A percentile compares a stretch with the other conserved stretches of the same genome.
These are phyloP conservation scores for Garra rufa DNA, from an alignment of 2,113 vertebrate genomes.

Conservation along the genomic window DNA sequence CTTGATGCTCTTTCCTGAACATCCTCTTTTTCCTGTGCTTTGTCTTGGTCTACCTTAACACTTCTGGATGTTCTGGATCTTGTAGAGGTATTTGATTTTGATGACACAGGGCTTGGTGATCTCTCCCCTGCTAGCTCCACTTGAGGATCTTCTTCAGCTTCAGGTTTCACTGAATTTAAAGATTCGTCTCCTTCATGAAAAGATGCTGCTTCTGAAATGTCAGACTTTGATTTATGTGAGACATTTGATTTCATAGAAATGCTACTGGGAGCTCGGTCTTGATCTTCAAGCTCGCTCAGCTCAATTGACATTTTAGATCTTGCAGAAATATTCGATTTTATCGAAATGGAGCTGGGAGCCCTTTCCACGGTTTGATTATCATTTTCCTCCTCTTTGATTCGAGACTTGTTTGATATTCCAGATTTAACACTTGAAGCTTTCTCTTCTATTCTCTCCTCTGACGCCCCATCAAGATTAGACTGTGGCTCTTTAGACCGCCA, in stretches of 20 bases:
- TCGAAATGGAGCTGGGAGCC: not conserved
- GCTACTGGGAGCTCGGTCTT: constrained; percentile 6
- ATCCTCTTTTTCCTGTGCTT: constrained; percentile 36
- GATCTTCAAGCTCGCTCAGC: constrained; percentile 1
- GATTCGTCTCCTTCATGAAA: not conserved
- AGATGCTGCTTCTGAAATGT: constrained; percentile 16
- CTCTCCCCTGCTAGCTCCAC: not conserved
- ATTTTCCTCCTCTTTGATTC: not conserved
- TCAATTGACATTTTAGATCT: constrained; percentile 16
- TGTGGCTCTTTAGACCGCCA: not conserved
- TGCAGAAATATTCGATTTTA: not conserved
- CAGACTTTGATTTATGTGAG: constrained; percentile 8
- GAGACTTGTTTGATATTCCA: constrained; percentile 9
- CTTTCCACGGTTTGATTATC: not conserved
- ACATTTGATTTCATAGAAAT: constrained; percentile 5
- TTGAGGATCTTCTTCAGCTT: not conserved
- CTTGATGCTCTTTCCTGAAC: constrained; percentile 35
- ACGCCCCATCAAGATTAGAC: not conserved
- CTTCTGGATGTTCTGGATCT: not conserved
- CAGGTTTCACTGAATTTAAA: not conserved
- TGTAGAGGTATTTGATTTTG: constrained; percentile 34
- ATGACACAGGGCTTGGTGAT: constrained; percentile 36
- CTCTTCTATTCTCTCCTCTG: not conserved
- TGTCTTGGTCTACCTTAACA: not conserved
- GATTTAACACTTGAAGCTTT: not conserved